Base-by-base conservation (phyloP, 2,113 vertebrate species). In the Paralichthys olivaceus region DNA sequence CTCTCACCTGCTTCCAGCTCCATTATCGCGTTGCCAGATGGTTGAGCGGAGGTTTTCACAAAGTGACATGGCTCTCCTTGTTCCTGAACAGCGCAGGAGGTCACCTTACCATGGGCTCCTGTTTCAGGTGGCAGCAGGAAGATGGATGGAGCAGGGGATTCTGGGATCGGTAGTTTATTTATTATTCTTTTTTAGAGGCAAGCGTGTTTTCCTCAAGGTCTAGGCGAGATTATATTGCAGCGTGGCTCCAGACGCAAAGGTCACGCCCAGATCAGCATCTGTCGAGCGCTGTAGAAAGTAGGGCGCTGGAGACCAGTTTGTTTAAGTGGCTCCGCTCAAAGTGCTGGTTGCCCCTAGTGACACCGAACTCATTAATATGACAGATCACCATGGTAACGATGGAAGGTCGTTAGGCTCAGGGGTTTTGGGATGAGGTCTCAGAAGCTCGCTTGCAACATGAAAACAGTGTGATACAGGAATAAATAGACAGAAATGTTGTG, bases 41-140 rank as follows among this genome's bases (percentile, higher is more conserved):
- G 90, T 55, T 69, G 81, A 87, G 72, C 71, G 66, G 79, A 88
- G 81, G 75, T 77, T 83, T 88, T 86, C 82, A 81, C 83, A 86
- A 80, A 83, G 84, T 86, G 88, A 85, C 89, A 85, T 87, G 84
- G 84, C 84, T 83, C 77, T 86, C 83, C 85, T 87, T 86, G 81
- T 84, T 86, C 74, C 83, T 87, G 51, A 34, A 22, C 78, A 69
- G 82, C 15, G 34, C 55, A 7, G 81, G 90, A 78, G 91, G 90
- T 93, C 90, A 91, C 86, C 84, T 92, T 93, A 90, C 91, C 79
- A 57, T 26, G 51, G 47, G 85, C 85, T 91, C 85, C 75, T 25
- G 15, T 89, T 92, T 91, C 89, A 92, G 87, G 82, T 86, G 86
- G 87, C 89, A 81, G 84, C 81, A 60, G 77, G 71, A 86, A 88